Evolutionary conservation across 2,888 invertebrate species (phyloP).

Genomic region (Napeogenes inachia): DNA sequence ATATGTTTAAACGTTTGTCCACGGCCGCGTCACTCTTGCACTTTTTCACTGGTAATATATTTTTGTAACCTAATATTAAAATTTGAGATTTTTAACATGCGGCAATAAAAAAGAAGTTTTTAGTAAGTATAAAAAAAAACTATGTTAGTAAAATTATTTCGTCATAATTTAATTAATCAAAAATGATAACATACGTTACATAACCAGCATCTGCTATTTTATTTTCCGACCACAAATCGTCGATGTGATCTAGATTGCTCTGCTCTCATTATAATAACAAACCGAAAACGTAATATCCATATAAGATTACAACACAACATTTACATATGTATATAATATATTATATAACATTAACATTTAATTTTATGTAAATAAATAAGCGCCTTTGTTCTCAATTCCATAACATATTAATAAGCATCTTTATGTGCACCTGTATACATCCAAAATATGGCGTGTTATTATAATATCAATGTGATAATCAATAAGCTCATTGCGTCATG

Average conservation of each 20-base stretch:
- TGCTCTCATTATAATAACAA: background rate
- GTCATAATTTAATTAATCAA: too few relatives aligned
- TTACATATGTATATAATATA: too few relatives aligned
- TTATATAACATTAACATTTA: too few relatives aligned
- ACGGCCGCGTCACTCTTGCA: too few relatives aligned
- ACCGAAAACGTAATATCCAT: background rate
- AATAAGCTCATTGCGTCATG: slow-evolving; percentile 59
- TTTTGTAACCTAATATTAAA: too few relatives aligned
- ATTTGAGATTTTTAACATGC: too few relatives aligned
- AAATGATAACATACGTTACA: too few relatives aligned
- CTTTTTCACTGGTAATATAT: too few relatives aligned
- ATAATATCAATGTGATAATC: slow-evolving; percentile 48
- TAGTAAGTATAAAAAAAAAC: too few relatives aligned
- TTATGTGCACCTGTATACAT: slow-evolving; percentile 24
- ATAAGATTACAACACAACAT: background rate
- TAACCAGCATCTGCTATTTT: background rate
- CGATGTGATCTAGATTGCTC: background rate
- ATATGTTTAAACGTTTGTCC: too few relatives aligned
- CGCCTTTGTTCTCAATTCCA: background rate
- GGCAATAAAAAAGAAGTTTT: too few relatives aligned
- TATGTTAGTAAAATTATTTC: too few relatives aligned
- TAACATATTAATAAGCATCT: slow-evolving; percentile 7
- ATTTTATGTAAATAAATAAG: background rate
- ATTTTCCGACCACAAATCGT: background rate
- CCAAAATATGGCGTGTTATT: slow-evolving; percentile 41